Base-by-base conservation (phyloP, 2,888 invertebrate species). In the Drosophila picticornis region DNA sequence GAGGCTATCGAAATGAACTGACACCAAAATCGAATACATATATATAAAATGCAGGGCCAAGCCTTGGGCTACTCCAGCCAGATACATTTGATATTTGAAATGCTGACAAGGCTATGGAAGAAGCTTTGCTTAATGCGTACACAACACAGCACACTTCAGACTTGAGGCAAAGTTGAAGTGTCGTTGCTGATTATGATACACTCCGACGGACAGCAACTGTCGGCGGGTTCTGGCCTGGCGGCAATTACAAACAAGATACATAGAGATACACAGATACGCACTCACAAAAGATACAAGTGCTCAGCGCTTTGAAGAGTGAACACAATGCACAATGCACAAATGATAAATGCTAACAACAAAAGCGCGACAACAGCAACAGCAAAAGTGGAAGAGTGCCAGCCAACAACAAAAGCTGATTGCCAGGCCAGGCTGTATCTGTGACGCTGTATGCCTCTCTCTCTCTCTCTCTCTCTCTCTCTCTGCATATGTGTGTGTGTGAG, bases 121-220 rank as follows among this genome's bases (percentile, higher is more conserved):
- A 60, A n/a, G 59, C 46, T 55, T 55, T 40, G 19, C 61, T 57
- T 61, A 55, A 61, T 55, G 70, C 50, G 51, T 62, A 16, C 46
- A 25, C 46, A 46, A 9, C 25, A 46, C 25, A 46, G 51, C 72
- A 61, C 27, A 62, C 61, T 66, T 61, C 31, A 62, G 62, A 57
- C 32, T 27, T n/a, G 40, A 16, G 36, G 40, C 63, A 61, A 53
- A 40, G 72, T 60, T 80, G 53, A 78, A 80, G 82, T 74, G 79
- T 80, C 64, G 74, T 64, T 61, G 75, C 80, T 88, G 89, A 85
- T 90, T 90, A 84, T 87, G 82, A 75, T 75, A 84, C 84, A 86
- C 78, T 46, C 7, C 46, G 46, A 84, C 87, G 80, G 87, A 83
- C 79, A 79, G 75, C 78, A 34, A 64, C 84, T 84, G 83, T 77